phyloP scores from a whole-genome alignment of 2,113 vertebrate species.

The Chlamydotis undulata region DNA sequence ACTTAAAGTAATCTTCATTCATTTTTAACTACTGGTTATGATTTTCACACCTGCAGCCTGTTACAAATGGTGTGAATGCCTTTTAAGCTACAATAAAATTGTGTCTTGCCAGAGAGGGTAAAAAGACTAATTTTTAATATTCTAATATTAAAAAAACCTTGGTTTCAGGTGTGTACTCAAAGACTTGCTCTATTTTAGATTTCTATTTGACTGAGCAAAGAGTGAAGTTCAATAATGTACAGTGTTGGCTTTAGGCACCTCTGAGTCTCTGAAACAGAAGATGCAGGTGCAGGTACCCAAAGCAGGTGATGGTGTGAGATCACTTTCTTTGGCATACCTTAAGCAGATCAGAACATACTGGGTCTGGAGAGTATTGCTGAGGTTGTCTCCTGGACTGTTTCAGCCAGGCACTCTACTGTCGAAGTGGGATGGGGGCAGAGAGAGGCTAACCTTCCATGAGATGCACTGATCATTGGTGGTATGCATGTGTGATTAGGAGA shows the following conservation, averaged over 20 bases:
- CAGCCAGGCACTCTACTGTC: rapidly evolving
- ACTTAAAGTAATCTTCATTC: slow-evolving; percentile 37
- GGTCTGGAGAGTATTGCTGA: not conserved
- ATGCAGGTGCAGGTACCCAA: not conserved
- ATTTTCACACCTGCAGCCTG: not conserved
- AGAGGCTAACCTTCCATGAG: not conserved
- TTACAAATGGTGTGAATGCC: not conserved
- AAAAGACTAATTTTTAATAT: not conserved
- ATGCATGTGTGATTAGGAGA: rapidly evolving
- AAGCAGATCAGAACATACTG: not conserved
- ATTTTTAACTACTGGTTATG: slow-evolving; percentile 11
- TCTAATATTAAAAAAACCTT: not conserved
- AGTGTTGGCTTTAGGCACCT: not conserved
- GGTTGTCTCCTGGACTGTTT: not conserved
- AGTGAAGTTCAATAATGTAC: not conserved
- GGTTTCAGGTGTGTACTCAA: not conserved
- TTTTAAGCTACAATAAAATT: not conserved
- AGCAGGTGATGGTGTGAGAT: not conserved
- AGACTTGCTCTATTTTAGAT: not conserved
- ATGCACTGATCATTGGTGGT: not conserved
- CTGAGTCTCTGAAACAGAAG: not conserved
- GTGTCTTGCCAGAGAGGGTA: not conserved
- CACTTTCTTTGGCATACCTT: not conserved
- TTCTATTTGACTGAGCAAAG: not conserved
- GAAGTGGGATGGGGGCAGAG: not conserved